Percentiles rank a stretch among this genome's conserved stretches.
These are phyloP conservation scores for Lonchura striata DNA, from an alignment of 2,113 vertebrate species.

Conservation along the genomic window DNA sequence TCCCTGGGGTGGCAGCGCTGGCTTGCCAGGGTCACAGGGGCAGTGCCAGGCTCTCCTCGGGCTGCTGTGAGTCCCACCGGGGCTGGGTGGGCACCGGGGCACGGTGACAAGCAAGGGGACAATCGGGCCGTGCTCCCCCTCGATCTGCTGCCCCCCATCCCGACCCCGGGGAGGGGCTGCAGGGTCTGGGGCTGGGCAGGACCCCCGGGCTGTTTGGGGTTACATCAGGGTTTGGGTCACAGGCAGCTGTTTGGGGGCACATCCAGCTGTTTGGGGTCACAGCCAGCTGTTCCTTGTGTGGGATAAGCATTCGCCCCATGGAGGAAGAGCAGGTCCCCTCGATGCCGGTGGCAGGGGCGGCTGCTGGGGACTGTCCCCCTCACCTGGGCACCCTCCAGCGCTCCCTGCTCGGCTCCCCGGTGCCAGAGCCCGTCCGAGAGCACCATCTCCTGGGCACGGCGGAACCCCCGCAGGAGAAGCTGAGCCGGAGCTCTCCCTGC, in stretches of 20 bases:
- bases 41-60: accelerated
- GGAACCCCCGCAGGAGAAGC: background rate
- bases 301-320: background rate
- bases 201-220: background rate
- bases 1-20: no score
- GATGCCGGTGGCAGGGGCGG: background rate
- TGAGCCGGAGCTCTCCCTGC: accelerated
- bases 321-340: background rate
- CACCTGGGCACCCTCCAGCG: accelerated
- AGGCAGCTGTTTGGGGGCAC: no score
- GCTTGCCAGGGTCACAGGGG: no score
- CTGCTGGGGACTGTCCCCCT: background rate
- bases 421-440: background rate
- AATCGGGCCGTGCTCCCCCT: background rate
- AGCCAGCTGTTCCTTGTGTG: background rate
- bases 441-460: slow-evolving; percentile 39
- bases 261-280: background rate
- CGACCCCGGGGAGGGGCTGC: background rate
- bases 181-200: background rate
- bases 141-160: background rate
- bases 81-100: accelerated
- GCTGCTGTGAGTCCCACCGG: background rate
- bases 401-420: accelerated
- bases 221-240: no score
- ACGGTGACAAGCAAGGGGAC: background rate